A percentile compares a stretch with the other conserved stretches of the same genome.
Conservation (phyloP, 2,113 vertebrate genomes). For the Aleadryas rufinucha region DNA sequence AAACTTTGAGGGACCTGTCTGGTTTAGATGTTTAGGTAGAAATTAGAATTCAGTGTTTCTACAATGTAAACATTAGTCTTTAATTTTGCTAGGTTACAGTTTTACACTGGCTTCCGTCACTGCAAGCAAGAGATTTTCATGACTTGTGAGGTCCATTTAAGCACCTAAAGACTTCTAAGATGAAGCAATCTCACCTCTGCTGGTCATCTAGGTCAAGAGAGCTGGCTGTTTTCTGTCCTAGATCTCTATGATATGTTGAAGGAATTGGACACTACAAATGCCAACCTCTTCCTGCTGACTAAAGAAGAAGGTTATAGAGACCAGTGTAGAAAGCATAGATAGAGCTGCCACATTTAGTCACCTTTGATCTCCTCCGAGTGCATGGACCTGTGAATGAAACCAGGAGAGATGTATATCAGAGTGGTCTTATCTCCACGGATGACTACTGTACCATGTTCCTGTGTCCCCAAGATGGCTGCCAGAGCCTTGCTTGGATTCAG, state of each 20-base stretch:
- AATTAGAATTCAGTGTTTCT: neutral
- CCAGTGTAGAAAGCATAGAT: neutral
- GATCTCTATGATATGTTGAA: neutral
- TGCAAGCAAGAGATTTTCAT: neutral
- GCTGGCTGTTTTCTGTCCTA: neutral
- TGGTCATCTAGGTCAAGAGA: neutral
- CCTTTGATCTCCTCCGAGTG: neutral
- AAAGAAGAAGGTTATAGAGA: neutral
- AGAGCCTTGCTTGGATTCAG: neutral
- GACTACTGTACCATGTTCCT: fast-evolving
- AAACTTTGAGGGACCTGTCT: neutral
- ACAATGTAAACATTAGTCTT: neutral
- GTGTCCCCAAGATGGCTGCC: neutral
- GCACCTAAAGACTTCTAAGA: neutral
- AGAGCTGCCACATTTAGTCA: neutral
- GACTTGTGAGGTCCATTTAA: neutral
- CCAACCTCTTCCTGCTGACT: neutral
- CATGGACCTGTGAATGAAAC: neutral
- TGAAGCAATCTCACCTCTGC: neutral
- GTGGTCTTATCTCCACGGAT: neutral
- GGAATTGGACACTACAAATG: neutral
- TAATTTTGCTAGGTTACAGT: neutral
- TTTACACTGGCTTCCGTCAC: neutral
- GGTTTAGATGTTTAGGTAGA: neutral
- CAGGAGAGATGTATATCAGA: neutral